Base-by-base conservation (phyloP, 2,797 vertebrate genomes). In the Danio kyathit region DNA sequence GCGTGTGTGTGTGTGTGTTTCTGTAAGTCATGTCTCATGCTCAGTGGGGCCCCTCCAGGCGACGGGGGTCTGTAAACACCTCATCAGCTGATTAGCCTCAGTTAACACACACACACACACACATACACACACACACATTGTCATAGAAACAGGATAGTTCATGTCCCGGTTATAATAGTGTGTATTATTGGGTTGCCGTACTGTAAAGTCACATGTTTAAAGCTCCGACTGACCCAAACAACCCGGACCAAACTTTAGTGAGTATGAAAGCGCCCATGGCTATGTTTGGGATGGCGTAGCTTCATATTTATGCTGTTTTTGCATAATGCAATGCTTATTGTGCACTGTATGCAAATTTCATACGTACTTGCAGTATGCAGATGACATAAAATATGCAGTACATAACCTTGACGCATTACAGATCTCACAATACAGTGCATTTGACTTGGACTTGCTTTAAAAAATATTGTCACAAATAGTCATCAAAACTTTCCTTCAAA, bases 31-130 rank as follows among this genome's bases (percentile, higher is more conserved):
- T 92, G 92, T 89, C 89, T 88, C 89, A 87, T 89, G 91, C 88
- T 85, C 89, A 90, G 88, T 81, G 82, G 93, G 94, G 92, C 92
- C 92, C 93, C 94, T 94, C 94, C 92, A 94, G 94, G 94, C 94
- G 93, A 94, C 89, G 91, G 89, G 90, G 90, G 88, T 82, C 90
- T 85, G 93, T 94, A 95, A 95, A 94, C 93, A 94, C 88, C 92
- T 94, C 91, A 92, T 93, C 93, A 94, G 91, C 92, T 95, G 92
- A 94, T 94, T 92, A 94, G 88, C 91, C 83, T 49, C 84, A 82
- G 76, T 73, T 73, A 86, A 83, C 84, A 85, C 81, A 82, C 86
- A 79, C 74, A 67, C 74, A 76, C 65, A 65, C 74, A 29, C 29
- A n/a, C n/a, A 82, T 81, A 65, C 63, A 56, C 57, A 51, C 54